phyloP scores from a whole-genome alignment of 2,888 invertebrate species.

The Beris morrisii region DNA sequence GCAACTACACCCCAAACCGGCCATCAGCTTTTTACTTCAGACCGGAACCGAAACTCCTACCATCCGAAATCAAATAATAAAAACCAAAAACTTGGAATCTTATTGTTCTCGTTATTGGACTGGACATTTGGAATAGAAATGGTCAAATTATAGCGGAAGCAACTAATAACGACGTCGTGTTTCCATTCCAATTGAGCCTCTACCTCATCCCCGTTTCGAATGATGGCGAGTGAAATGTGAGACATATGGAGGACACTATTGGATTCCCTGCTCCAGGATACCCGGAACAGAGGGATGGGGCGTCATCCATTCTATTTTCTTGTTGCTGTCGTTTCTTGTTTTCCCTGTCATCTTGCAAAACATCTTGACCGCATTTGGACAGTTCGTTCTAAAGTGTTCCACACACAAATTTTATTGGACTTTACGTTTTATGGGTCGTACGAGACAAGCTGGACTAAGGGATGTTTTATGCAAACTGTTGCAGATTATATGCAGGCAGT shows the following conservation, averaged over 20 bases:
- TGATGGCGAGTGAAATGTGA: background rate
- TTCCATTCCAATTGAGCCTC: slow-evolving; percentile 1
- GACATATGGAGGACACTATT: background rate
- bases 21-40: background rate
- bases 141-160: slow-evolving; percentile 46
- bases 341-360: slow-evolving; percentile 24
- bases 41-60: background rate
- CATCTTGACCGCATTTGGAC: slow-evolving; percentile 29
- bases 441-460: background rate
- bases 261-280: background rate
- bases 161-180: slow-evolving; percentile 36
- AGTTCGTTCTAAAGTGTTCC: slow-evolving; percentile 17
- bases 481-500: background rate
- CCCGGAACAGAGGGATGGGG: background rate
- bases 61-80: slow-evolving; percentile 31
- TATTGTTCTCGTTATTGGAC: slow-evolving; percentile 45
- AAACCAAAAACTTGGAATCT: slow-evolving; percentile 38
- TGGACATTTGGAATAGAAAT: slow-evolving; percentile 47
- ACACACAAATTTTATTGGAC: slow-evolving; percentile 25
- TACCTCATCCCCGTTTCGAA: background rate
- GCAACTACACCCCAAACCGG: background rate
- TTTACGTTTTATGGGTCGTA: slow-evolving; percentile 26
- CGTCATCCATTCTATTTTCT: slow-evolving; percentile 12
- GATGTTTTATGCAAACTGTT: slow-evolving; percentile 25
- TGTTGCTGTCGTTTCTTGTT: slow-evolving; percentile 26